A percentile compares a stretch with the other conserved stretches of the same genome.
phyloP scores from a whole-genome alignment of 1,140 invertebrate species.

The Tetranychus cinnabarinus region DNA sequence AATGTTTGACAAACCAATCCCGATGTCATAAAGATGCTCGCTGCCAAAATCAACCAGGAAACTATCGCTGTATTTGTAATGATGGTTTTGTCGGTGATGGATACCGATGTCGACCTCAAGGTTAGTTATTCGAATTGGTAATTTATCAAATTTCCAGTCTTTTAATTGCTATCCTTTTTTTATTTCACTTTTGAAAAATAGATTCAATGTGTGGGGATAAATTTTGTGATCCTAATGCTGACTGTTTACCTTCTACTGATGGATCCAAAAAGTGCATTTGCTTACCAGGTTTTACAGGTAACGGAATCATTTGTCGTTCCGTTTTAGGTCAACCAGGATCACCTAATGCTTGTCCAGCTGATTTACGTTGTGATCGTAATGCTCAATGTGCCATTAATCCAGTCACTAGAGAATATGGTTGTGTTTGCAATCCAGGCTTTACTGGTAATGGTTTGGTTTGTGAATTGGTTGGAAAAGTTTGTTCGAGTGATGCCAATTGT shows the following conservation, averaged over 20 bases:
- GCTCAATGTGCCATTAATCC: conserved; percentile 36
- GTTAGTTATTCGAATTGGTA: too few relatives aligned
- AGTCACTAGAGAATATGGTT: conserved; percentile 19
- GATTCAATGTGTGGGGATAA: background rate
- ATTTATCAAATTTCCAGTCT: too few relatives aligned
- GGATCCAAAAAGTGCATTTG: conserved; percentile 54
- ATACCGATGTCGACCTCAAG: conserved; percentile 32
- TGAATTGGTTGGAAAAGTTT: conserved; percentile 18
- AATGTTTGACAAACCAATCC: conserved; percentile 46
- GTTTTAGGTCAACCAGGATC: conserved; percentile 11
- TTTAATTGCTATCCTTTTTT: too few relatives aligned
- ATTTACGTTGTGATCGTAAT: conserved; percentile 23
- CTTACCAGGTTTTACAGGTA: conserved; percentile 31
- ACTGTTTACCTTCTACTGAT: conserved; percentile 48
- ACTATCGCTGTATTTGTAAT: conserved; percentile 27
- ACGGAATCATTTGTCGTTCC: conserved; percentile 19
- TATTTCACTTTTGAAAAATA: too few relatives aligned
- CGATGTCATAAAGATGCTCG: conserved; percentile 54
- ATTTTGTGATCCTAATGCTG: conserved; percentile 47
- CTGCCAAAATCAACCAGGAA: conserved; percentile 55
- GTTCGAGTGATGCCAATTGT: conserved; percentile 27
- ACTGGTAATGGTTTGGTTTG: conserved; percentile 27
- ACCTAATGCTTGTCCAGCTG: conserved; percentile 15
- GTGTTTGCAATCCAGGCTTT: conserved; percentile 39
- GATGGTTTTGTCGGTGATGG: conserved; percentile 62